These are phyloP conservation scores for Sceloporus undulatus DNA, from an alignment of 2,113 vertebrate species.

Conservation along the genomic window DNA sequence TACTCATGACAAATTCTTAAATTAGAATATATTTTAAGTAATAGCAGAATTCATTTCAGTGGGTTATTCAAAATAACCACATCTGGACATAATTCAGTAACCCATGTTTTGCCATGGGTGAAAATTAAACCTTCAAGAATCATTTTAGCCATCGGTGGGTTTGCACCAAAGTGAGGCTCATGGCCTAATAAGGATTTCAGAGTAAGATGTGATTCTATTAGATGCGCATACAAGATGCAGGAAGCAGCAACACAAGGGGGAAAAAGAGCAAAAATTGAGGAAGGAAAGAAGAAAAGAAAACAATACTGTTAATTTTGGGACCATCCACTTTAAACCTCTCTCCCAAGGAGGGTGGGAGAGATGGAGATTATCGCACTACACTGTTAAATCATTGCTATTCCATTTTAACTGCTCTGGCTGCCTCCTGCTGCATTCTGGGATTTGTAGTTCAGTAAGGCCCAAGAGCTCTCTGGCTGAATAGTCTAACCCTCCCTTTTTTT, in stretches of 20 bases:
- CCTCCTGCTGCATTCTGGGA: too few relatives aligned
- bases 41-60: background rate
- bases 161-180: background rate
- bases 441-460: too few relatives aligned
- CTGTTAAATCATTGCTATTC: too few relatives aligned
- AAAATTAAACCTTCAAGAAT: constrained; percentile 11
- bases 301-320: too few relatives aligned
- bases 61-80: background rate
- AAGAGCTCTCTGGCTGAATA: too few relatives aligned
- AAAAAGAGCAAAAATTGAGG: too few relatives aligned
- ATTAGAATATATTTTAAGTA: too few relatives aligned
- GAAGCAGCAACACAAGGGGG: background rate
- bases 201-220: background rate
- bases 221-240: background rate
- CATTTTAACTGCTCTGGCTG: too few relatives aligned
- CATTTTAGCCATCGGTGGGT: background rate
- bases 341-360: background rate
- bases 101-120: background rate
- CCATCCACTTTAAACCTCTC: background rate
- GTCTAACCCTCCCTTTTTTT: too few relatives aligned
- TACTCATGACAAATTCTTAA: background rate
- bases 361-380: too few relatives aligned
- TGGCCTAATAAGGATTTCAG: background rate
- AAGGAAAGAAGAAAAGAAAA: too few relatives aligned
- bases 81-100: background rate